phyloP scores from a whole-genome alignment of 2,888 invertebrate genomes.

The Pristionchus japonicus region DNA sequence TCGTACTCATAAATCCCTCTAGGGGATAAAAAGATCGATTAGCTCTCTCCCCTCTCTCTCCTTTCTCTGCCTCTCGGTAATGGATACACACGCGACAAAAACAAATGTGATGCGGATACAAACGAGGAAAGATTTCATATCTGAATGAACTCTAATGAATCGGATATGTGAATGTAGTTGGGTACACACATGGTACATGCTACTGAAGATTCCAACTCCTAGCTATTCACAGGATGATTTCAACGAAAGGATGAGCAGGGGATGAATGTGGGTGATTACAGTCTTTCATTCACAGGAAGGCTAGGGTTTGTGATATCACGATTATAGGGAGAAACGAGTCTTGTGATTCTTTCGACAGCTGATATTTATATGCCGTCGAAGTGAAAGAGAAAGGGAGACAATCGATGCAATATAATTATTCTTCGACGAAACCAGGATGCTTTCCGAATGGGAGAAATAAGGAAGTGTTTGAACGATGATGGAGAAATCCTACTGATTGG shows the following conservation, averaged over 20 bases:
- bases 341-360: background rate
- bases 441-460: background rate
- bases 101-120: background rate
- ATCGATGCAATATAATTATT: background rate
- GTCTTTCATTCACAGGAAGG: background rate
- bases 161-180: background rate
- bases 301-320: background rate
- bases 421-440: too few relatives aligned
- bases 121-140: background rate
- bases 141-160: background rate
- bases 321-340: background rate
- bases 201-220: background rate
- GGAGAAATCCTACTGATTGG: background rate
- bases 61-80: background rate
- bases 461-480: background rate
- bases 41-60: background rate
- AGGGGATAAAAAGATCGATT: slow-evolving; percentile 1
- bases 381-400: background rate
- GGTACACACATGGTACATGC: background rate
- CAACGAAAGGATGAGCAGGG: background rate
- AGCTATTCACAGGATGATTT: background rate
- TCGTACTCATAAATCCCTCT: background rate
- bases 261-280: background rate
- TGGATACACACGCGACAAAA: background rate
- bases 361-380: background rate